These are phyloP conservation scores for Cotesia glomerata DNA, from an alignment of 1,140 invertebrate genomes.

Conservation along the genomic window DNA sequence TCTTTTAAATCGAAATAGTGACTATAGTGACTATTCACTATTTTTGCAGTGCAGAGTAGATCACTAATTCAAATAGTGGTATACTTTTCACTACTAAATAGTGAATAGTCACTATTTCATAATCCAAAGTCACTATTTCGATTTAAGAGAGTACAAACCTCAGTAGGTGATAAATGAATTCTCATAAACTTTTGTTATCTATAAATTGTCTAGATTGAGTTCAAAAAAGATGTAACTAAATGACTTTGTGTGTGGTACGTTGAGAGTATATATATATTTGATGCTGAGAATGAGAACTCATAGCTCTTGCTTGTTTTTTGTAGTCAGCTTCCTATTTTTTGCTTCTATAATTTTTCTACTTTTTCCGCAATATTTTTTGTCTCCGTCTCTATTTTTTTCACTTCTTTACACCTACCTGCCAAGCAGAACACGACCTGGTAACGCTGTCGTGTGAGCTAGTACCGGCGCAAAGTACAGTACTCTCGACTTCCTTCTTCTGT, in stretches of 20 bases:
- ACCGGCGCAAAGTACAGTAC: not conserved
- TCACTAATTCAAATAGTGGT: no score
- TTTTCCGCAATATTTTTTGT: not conserved
- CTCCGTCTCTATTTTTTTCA: not conserved
- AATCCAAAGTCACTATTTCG: no score
- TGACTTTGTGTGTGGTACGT: not conserved
- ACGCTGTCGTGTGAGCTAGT: constrained; percentile 3
- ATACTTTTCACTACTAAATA: no score
- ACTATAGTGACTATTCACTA: no score
- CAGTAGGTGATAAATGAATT: not conserved
- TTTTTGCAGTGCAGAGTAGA: no score
- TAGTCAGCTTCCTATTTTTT: not conserved
- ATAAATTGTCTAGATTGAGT: no score
- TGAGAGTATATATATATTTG: not conserved
- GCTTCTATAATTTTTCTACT: not conserved
- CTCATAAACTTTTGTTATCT: not conserved
- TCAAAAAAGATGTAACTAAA: no score
- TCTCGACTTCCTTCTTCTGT: constrained; percentile 27
- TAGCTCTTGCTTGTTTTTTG: constrained; percentile 10
- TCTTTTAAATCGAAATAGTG: no score
- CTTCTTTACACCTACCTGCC: not conserved
- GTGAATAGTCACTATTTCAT: no score
- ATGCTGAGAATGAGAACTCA: not conserved
- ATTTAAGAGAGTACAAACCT: no score
- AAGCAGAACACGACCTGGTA: not conserved